Evolutionary conservation across 1,140 invertebrate species (phyloP), one percentile per base, ranked within the genome.

Genomic region (Lerema accius): DNA sequence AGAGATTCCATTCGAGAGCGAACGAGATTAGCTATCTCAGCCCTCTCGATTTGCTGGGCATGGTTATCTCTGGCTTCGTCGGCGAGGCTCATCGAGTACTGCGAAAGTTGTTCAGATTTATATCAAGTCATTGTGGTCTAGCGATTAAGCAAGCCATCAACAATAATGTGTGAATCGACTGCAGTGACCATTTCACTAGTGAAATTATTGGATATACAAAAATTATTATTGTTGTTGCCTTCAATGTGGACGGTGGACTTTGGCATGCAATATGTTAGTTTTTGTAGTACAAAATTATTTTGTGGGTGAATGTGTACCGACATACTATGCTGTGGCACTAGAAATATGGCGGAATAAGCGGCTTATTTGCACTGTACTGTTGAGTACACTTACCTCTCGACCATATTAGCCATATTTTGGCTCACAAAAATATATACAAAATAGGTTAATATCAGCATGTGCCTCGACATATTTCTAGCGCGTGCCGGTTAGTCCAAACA

Each of bases 11-110:
- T 98, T 14, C 98, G 92, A 13, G 97, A 98, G 40, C 96, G 93
- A 0, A 99, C 98, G 66, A 99, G 90, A 84, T 99, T 99, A 0
- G 96, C 96, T 37, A 99, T 99, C 91, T 99, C 98, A 0, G 98
- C 97, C 28, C 97, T 90, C 83, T 99, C 98, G 53, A 98, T 98
- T 84, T 97, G 96, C 79, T 98, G 96, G 11, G 94, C 94, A 82
- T 97, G 96, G 80, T 96, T 97, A 82, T 97, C 95, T 50, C 94
- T 92, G 0, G 96, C 96, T 84, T 97, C 96, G 75, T 97, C 96
- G 0, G 93, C 94, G 78, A 96, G 91, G 71, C 95, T 96, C 64
- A 96, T 93, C 37, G 96, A 96, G 80, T 96, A 96, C 96, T 97
- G 92, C 65, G 70, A 65, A 76, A 45, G 61, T 51, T 51, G 9